Conservation (phyloP, 2,888 invertebrate species). For the Bruchidius siliquastri region DNA sequence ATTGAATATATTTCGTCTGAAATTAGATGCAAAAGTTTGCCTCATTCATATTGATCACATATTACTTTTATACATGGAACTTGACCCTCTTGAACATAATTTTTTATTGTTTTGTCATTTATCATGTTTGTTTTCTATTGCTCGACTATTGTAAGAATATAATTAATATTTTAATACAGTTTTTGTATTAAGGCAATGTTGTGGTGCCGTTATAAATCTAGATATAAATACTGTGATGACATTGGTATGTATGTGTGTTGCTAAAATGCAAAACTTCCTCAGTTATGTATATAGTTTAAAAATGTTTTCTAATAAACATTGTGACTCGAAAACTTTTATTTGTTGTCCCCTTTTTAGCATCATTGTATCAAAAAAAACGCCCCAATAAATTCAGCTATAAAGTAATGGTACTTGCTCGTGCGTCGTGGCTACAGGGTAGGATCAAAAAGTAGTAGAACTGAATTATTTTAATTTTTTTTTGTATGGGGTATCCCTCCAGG, state of each 20-base stretch:
- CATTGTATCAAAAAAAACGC: too few species aligned
- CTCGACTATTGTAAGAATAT: not conserved
- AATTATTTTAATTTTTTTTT: too few species aligned
- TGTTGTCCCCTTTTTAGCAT: not conserved
- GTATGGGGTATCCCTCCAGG: too few species aligned
- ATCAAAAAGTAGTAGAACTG: too few species aligned
- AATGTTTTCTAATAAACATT: not conserved
- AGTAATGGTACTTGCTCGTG: too few species aligned
- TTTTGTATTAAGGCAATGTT: not conserved
- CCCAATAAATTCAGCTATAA: too few species aligned
- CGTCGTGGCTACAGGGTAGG: too few species aligned
- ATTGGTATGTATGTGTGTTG: not conserved
- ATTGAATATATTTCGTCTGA: too few species aligned
- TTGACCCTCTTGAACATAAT: not conserved
- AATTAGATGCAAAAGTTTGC: not conserved
- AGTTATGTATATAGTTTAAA: not conserved
- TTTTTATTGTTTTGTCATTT: not conserved
- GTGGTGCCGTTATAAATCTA: not conserved
- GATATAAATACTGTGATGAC: not conserved
- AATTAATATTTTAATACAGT: not conserved
- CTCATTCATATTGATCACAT: not conserved
- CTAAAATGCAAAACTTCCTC: not conserved
- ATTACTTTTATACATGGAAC: not conserved
- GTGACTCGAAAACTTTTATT: not conserved
- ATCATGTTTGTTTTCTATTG: not conserved